These are phyloP conservation scores for Arge pagana DNA, from an alignment of 2,888 invertebrate genomes.

Conservation along the genomic window DNA sequence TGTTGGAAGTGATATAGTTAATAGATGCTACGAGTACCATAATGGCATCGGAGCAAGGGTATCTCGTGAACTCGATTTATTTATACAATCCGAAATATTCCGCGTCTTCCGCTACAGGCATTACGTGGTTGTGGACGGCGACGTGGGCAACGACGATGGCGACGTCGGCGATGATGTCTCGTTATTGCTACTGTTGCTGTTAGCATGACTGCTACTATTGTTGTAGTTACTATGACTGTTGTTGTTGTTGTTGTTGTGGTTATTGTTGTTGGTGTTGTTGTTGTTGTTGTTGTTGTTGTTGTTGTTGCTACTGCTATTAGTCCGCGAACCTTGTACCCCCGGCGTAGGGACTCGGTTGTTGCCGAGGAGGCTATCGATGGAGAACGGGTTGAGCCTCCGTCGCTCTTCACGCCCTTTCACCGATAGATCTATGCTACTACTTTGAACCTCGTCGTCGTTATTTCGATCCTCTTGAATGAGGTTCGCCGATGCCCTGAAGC, in stretches of 20 bases:
- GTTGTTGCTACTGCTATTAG: constrained; percentile 12
- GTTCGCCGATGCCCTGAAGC: constrained; percentile 37
- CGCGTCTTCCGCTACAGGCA: constrained; percentile 20
- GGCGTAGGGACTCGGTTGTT: constrained; percentile 45
- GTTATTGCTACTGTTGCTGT: constrained; percentile 40
- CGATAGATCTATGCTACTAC: constrained; percentile 54
- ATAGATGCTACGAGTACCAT: neutral
- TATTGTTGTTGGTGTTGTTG: constrained; percentile 25
- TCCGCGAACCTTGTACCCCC: constrained; percentile 5
- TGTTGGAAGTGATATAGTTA: constrained; percentile 49
- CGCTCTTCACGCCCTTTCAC: constrained; percentile 64
- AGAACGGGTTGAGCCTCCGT: constrained; percentile 80
- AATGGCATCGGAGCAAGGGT: neutral
- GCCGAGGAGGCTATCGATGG: constrained; percentile 81
- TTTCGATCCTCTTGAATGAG: constrained; percentile 24
- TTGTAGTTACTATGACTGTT: constrained; percentile 24
- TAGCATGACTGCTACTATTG: constrained; percentile 30
- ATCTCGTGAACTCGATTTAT: neutral
- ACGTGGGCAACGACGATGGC: constrained; percentile 49
- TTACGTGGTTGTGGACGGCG: constrained; percentile 52
- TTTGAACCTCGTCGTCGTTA: constrained; percentile 53
- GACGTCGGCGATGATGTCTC: constrained; percentile 41
- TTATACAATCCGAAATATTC: neutral
- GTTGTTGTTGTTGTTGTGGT: constrained; percentile 29
- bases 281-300: constrained; percentile 31